Base-by-base conservation (phyloP, 2,113 vertebrate genomes). In the Romanogobio albipinnatus region DNA sequence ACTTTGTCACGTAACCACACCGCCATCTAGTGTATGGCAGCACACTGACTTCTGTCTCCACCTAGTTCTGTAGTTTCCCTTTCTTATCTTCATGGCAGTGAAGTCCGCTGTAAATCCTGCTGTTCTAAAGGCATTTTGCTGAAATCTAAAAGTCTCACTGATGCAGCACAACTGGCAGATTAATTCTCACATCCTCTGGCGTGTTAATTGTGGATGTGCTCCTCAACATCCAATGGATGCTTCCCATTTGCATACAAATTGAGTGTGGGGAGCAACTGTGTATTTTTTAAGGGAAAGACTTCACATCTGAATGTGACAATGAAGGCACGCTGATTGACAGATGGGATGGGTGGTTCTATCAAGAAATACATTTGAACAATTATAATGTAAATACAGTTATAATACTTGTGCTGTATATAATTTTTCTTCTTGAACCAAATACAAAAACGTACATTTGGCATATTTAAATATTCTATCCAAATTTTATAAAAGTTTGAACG, bases 11-110 rank as follows among this genome's bases (percentile, higher is more conserved):
- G 91, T 84, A 85, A 85, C 91, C 85, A 76, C 87, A 94, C 86
- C 93, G 90, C 93, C 94, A 94, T 93, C 95, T 94, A 93, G 90
- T 91, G 56, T 70, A 81, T 62, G 74, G 36, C 84, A 84, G 3
- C 45, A 9, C 7, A 3, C 19, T n/a, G 19, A 24, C 13, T 73
- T 73, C 70, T 9, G 1, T 39, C 66, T 39, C 9, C 2, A 43
- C 66, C 82, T 62, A 47, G 13, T 5, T 79, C 36, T 62, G 3
- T 58, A 26, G 7, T 79, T 73, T 70, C 66, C 17, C 22, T 43
- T 43, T 15, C 17, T 43, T 78, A 43, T 58, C 33, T 36, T 56
- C 11, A 76, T 10, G 29, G 8, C 47, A 61, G 53, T 2, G 0
- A 24, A 8, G 56, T 61, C 56, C 0, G 19, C 7, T 26, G 33